Base-by-base conservation (phyloP, 2,888 invertebrate genomes). In the Cryptocephalus moraei region DNA sequence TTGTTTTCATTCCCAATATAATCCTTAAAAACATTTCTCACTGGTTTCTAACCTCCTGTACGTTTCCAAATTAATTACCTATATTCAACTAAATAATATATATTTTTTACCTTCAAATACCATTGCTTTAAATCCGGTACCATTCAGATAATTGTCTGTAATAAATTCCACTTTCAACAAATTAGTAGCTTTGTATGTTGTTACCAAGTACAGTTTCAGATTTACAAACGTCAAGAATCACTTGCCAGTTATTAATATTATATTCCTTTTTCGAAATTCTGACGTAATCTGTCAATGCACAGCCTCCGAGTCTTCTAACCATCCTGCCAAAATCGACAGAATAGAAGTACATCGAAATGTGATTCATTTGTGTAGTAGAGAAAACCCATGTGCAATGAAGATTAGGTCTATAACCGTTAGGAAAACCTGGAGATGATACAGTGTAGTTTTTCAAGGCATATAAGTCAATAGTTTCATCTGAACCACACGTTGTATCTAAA, bases 351-450 rank as follows among this genome's bases (percentile, higher is more conserved):
- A 92, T 50, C 36, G 63, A 64, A 4, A 89, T 65, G 61, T 87
- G 84, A 44, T 75, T 74, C 14, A 81, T 81, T 0, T 73, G 67
- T 0, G 67, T 64, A 0, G 88, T 73, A 47, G 78, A 73, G 46
- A 89, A 76, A 1, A 76, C 72, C 92, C 92, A 94, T 48, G 75
- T 74, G 64, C 92, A 92, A 42, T 79, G 70, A 38, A 86, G 64
- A 59, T 79, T 71, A 11, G 67, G 47, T 0, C 57, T 73, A 63
- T 92, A 92, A 1, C 80, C 77, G 42, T 72, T 10, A 0, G 90
- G 90, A 70, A 80, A 92, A 43, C 87, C 85, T 0, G 92, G 91
- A 4, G 91, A 89, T 1, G 64, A 69, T 9, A 91, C 66, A 3
- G 60, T 62, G 65, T 51, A 56, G 6, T 60, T 46, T 0, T 49